Conservation (phyloP, 2,888 invertebrate species). For the Limnephilus lunatus region DNA sequence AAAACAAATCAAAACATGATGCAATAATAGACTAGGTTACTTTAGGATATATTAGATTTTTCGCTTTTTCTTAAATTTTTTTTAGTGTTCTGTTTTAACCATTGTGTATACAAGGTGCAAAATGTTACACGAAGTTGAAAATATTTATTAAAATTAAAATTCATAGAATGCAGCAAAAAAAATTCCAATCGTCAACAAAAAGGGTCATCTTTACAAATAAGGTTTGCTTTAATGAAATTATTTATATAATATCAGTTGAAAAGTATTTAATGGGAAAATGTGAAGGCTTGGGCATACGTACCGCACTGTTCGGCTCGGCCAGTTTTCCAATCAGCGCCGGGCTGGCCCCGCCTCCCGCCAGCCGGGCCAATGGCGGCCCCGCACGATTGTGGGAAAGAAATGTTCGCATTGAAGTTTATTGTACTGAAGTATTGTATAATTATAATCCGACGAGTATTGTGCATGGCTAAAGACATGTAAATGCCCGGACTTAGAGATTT, state of each 20-base stretch:
- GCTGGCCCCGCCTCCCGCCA: constrained; percentile 58
- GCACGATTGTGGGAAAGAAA: constrained; percentile 61
- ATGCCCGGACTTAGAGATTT: constrained; percentile 33
- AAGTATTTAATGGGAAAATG: not conserved
- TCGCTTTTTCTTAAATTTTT: too few relatives aligned
- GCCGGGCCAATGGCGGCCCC: constrained; percentile 58
- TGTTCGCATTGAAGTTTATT: constrained; percentile 62
- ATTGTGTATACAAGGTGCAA: too few relatives aligned
- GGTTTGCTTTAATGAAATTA: not conserved
- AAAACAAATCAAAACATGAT: too few relatives aligned
- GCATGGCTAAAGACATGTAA: constrained; percentile 48
- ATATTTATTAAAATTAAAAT: not conserved
- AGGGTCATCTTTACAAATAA: not conserved
- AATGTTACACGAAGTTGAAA: too few relatives aligned
- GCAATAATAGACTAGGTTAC: too few relatives aligned
- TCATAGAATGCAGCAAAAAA: not conserved
- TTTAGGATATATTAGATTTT: too few relatives aligned
- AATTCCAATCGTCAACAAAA: not conserved
- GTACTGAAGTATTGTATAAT: constrained; percentile 59
- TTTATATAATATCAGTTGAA: not conserved
- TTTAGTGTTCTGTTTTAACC: too few relatives aligned
- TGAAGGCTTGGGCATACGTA: not conserved
- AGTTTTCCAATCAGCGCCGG: constrained; percentile 61
- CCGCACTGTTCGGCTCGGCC: constrained; percentile 42
- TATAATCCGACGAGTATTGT: constrained; percentile 53